These are phyloP conservation scores for Petrocephalus microphthalmus DNA, from an alignment of 2,113 vertebrate species.

Conservation along the genomic window DNA sequence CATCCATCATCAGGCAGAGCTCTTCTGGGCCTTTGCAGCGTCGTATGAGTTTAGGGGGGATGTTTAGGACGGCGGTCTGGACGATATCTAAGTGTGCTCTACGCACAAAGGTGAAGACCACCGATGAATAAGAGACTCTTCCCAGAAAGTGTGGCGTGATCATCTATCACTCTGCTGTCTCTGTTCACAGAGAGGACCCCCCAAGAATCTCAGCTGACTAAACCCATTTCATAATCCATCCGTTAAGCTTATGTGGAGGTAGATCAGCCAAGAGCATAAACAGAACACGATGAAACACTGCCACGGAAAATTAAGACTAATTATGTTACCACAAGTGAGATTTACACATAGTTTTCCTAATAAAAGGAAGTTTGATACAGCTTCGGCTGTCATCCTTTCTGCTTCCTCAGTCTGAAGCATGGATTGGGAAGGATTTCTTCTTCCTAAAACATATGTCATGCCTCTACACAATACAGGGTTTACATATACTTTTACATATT, in stretches of 20 bases:
- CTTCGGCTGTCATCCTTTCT: constrained; percentile 29
- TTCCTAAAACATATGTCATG: constrained; percentile 45
- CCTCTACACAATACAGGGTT: background rate
- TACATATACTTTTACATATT: background rate
- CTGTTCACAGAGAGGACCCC: constrained; percentile 66
- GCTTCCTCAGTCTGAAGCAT: constrained; percentile 40
- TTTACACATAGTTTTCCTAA: constrained; percentile 42
- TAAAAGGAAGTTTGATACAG: background rate
- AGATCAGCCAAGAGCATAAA: constrained; percentile 71
- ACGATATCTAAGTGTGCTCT: background rate
- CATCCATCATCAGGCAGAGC: background rate
- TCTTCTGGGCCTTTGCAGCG: background rate
- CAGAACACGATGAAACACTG: constrained; percentile 43
- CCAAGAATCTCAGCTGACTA: constrained; percentile 69
- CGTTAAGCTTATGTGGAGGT: constrained; percentile 67
- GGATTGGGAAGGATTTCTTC: constrained; percentile 62
- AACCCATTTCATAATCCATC: constrained; percentile 69
- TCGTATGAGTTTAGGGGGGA: background rate
- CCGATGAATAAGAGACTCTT: constrained; percentile 32
- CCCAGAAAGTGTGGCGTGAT: constrained; percentile 25
- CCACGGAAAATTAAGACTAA: constrained; percentile 53
- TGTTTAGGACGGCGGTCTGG: constrained; percentile 51
- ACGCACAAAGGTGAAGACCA: constrained; percentile 36
- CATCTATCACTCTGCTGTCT: constrained; percentile 59
- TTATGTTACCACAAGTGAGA: constrained; percentile 51